Percentiles rank a stretch among this genome's conserved stretches.
Conservation (phyloP, 2,113 vertebrate species). For the Anhinga rufa region DNA sequence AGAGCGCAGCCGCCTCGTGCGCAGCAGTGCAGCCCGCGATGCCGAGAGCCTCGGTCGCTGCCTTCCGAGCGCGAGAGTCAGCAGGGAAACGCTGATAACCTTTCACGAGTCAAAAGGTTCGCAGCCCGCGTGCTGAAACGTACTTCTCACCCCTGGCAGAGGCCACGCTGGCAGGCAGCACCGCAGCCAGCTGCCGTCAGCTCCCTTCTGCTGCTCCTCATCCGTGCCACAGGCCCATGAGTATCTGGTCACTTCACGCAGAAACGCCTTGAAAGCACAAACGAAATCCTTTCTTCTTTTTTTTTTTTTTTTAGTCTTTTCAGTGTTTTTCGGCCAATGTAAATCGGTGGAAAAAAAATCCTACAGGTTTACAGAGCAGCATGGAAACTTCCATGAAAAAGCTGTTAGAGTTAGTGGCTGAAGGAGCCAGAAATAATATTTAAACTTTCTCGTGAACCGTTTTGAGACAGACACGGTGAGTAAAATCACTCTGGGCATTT, state of each 20-base stretch:
- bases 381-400: neutral
- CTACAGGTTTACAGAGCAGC: neutral
- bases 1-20: neutral
- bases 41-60: rapidly evolving
- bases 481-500: neutral
- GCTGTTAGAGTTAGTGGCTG: neutral
- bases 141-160: neutral
- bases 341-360: neutral
- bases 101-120: neutral
- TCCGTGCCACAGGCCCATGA: neutral
- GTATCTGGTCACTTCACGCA: neutral
- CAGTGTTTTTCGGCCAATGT: neutral
- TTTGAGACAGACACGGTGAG: neutral
- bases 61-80: neutral
- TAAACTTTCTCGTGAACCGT: neutral
- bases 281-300: rapidly evolving
- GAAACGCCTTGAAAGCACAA: neutral
- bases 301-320: neutral
- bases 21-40: neutral
- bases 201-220: neutral
- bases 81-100: neutral
- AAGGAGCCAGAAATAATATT: constrained; percentile 43
- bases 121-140: rapidly evolving
- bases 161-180: neutral
- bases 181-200: neutral